Evolutionary conservation across 2,797 vertebrate genomes (phyloP).

Genomic region (Spinus pinus): DNA sequence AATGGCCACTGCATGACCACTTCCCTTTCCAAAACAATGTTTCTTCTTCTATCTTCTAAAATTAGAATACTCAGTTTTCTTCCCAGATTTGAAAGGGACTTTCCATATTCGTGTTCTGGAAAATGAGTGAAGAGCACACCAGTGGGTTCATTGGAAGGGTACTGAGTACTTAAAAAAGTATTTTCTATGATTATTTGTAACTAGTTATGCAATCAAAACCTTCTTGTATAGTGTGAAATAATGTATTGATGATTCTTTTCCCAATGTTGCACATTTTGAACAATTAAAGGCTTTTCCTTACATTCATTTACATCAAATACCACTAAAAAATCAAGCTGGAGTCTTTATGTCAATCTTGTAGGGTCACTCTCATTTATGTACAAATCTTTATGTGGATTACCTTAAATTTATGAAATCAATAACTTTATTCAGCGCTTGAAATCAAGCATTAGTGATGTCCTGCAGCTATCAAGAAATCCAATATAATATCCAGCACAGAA

Average conservation of each 20-base stretch:
- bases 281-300: background rate
- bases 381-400: slow-evolving; percentile 10
- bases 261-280: background rate
- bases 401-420: slow-evolving; percentile 45
- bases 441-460: background rate
- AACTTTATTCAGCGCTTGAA: slow-evolving; percentile 12
- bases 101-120: background rate
- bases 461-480: slow-evolving; percentile 19
- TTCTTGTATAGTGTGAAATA: background rate
- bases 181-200: background rate
- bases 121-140: background rate
- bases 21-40: background rate
- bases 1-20: background rate
- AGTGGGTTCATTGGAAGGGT: background rate
- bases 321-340: background rate
- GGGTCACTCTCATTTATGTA: slow-evolving; percentile 38
- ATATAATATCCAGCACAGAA: background rate
- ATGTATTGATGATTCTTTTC: background rate
- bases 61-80: background rate
- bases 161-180: background rate
- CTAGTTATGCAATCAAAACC: background rate
- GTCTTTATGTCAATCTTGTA: background rate
- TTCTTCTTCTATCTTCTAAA: background rate
- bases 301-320: background rate
- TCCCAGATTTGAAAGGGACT: background rate